phyloP scores from a whole-genome alignment of 2,113 vertebrate species.

The Cyrtonyx montezumae region DNA sequence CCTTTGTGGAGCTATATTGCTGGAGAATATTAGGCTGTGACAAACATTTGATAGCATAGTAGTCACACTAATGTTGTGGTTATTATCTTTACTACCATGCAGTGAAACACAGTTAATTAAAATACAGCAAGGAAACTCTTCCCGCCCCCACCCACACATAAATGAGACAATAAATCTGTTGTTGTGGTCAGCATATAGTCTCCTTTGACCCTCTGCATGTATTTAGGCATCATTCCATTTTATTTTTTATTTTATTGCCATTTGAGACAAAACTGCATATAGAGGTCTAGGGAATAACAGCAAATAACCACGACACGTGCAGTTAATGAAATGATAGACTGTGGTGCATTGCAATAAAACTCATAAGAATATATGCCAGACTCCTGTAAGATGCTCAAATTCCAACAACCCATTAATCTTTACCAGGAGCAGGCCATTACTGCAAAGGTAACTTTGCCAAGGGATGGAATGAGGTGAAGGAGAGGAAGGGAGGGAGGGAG shows the following conservation, averaged over 20 bases:
- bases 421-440: slow-evolving; percentile 4
- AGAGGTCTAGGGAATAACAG: slow-evolving; percentile 7
- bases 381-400: slow-evolving; percentile 19
- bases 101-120: slow-evolving; percentile 68
- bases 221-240: slow-evolving; percentile 47
- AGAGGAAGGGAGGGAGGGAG: background rate
- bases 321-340: slow-evolving; percentile 51
- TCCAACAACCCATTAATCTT: slow-evolving; percentile 50
- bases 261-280: slow-evolving; percentile 38
- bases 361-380: background rate
- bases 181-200: slow-evolving; percentile 16
- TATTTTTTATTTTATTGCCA: slow-evolving; percentile 29
- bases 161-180: slow-evolving; percentile 51
- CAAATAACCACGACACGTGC: background rate
- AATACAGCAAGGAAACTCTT: slow-evolving; percentile 55
- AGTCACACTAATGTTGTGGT: slow-evolving; percentile 46
- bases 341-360: slow-evolving; percentile 8
- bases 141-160: slow-evolving; percentile 4
- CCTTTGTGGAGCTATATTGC: slow-evolving; percentile 46
- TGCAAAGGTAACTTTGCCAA: slow-evolving; percentile 56
- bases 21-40: slow-evolving; percentile 31
- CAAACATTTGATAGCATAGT: slow-evolving; percentile 34
- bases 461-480: background rate
- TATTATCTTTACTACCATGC: slow-evolving; percentile 50
- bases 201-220: slow-evolving; percentile 38